A percentile compares a stretch with the other conserved stretches of the same genome.
These are phyloP conservation scores for Beris morrisii DNA, from an alignment of 2,888 invertebrate genomes.

Conservation along the genomic window DNA sequence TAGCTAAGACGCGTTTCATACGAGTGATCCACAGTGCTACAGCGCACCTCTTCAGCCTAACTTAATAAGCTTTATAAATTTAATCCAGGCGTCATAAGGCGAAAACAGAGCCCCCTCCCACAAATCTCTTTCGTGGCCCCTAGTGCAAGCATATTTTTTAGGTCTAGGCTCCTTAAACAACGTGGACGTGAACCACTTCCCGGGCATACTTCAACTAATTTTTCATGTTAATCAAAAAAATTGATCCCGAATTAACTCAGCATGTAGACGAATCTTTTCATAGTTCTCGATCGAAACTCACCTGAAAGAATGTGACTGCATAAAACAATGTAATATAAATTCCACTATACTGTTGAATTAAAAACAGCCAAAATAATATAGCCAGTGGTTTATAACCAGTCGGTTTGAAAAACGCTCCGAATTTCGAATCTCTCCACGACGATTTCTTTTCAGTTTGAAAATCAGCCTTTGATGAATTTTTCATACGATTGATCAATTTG, in stretches of 20 bases:
- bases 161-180: background rate
- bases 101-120: too few relatives aligned
- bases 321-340: slow-evolving; percentile 66
- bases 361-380: slow-evolving; percentile 60
- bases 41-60: too few relatives aligned
- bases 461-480: slow-evolving; percentile 36
- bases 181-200: too few relatives aligned
- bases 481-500: slow-evolving; percentile 53
- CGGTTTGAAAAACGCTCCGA: slow-evolving; percentile 58
- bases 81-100: too few relatives aligned
- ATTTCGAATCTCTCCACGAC: slow-evolving; percentile 47
- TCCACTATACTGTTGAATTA: slow-evolving; percentile 64
- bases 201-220: too few relatives aligned
- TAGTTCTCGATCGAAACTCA: slow-evolving; percentile 42
- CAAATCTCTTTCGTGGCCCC: too few relatives aligned
- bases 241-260: background rate
- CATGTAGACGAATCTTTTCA: background rate
- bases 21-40: too few relatives aligned
- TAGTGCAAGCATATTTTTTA: too few relatives aligned
- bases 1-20: too few relatives aligned
- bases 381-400: slow-evolving; percentile 63
- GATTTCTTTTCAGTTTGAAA: slow-evolving; percentile 20
- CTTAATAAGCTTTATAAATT: too few relatives aligned
- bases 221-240: too few relatives aligned
- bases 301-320: slow-evolving; percentile 63